Base-by-base conservation (phyloP, 1,140 invertebrate genomes). In the Drosophila santomea region DNA sequence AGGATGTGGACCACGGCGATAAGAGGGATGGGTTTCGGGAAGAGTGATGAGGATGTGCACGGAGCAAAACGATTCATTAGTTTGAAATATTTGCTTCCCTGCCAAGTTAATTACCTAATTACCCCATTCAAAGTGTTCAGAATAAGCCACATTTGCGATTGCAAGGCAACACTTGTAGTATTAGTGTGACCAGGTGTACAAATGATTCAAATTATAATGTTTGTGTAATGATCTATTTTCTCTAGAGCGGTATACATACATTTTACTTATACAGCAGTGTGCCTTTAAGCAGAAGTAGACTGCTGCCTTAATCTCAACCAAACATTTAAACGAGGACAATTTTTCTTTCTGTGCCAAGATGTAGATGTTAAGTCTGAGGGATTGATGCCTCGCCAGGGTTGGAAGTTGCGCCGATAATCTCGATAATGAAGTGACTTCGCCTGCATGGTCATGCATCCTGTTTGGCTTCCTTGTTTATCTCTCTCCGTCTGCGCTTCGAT, bases 351-450 rank as follows among this genome's bases (percentile, higher is more conserved):
- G 64, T 68, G 64, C 41, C 56, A 45, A 55, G 45, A 66, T 71
- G 52, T 39, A 57, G 36, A 58, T 50, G 64, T 55, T 32, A 56
- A 56, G 41, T 52, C 54, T 51, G 67, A 81, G 72, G 78, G 61
- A 79, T 80, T 72, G 78, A 77, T 73, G 67, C 36, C 51, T 64
- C 64, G 64, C 17, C 61, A 71, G 83, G 83, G 83, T 83, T 84
- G 84, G 39, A 89, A 90, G 77, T 84, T 89, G 80, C 80, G 80
- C 85, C 84, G 84, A 89, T 89, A 89, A 89, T 89, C 84, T 89
- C 84, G 84, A 89, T 89, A 89, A 89, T 89, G 84, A 89, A 89
- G 84, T 89, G 84, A 89, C 84, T 89, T 89, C 77, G 84, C 80
- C 77, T 72, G 68, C 69, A 80, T 90, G 84, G 72, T 69, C 76